phyloP scores from a whole-genome alignment of 2,113 vertebrate species.

The Cyanoderma ruficeps region DNA sequence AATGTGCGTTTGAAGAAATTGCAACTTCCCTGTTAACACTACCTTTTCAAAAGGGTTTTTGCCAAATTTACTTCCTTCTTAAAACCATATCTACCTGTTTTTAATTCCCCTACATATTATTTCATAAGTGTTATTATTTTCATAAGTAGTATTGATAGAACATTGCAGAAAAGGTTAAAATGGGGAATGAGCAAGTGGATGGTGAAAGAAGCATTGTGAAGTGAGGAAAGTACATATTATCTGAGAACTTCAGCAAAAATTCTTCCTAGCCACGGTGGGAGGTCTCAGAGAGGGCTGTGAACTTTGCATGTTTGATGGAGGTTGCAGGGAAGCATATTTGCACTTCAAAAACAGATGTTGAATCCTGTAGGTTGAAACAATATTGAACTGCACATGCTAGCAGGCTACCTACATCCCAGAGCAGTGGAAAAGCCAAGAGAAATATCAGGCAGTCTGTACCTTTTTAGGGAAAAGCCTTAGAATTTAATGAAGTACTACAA shows the following conservation, averaged over 20 bases:
- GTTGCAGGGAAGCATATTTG: background rate
- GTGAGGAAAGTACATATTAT: background rate
- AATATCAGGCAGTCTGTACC: background rate
- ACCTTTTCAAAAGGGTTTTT: accelerated
- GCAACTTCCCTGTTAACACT: background rate
- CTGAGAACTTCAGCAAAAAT: background rate
- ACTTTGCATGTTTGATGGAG: background rate
- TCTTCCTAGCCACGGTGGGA: background rate
- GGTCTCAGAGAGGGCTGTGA: background rate
- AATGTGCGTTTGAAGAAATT: background rate
- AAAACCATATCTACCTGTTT: background rate
- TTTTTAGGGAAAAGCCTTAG: background rate
- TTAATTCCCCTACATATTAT: background rate
- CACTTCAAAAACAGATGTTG: background rate
- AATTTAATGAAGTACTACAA: background rate
- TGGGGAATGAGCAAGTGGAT: background rate
- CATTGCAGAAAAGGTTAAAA: background rate
- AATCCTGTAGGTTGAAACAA: background rate
- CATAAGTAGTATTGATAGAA: background rate
- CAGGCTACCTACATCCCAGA: background rate
- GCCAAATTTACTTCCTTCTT: background rate
- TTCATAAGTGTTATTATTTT: background rate
- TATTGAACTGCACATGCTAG: background rate
- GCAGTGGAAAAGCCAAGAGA: background rate
- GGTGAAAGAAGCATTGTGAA: background rate